These are phyloP conservation scores for Psittacara wagleri DNA, from an alignment of 2,113 vertebrate genomes.

Conservation along the genomic window DNA sequence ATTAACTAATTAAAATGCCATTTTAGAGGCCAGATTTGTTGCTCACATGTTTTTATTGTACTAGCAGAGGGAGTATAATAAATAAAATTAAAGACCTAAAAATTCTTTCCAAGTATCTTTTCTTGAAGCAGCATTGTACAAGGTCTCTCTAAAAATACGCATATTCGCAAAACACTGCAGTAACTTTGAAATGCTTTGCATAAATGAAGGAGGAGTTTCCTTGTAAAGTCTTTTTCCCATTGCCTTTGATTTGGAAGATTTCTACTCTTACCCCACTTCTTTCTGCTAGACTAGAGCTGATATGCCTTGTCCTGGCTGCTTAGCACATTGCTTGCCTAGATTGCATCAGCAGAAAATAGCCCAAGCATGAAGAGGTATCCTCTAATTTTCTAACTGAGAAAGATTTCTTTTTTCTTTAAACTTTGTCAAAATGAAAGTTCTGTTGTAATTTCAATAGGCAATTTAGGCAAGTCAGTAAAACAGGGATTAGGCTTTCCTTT, in stretches of 20 bases:
- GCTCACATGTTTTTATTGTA: not conserved
- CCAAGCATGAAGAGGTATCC: not conserved
- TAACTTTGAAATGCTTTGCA: not conserved
- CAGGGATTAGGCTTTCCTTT: not conserved
- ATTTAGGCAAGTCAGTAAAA: not conserved
- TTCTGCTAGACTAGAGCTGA: not conserved
- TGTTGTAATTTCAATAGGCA: not conserved
- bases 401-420: not conserved
- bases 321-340: not conserved
- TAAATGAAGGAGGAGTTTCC: not conserved
- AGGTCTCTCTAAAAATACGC: not conserved
- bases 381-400: not conserved
- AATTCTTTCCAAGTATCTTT: not conserved
- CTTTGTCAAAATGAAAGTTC: not conserved
- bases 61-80: not conserved
- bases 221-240: not conserved
- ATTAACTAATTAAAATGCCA: not conserved
- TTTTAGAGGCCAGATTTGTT: not conserved
- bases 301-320: not conserved
- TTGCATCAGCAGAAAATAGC: conserved; percentile 36
- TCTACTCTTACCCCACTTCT: not conserved
- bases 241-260: not conserved
- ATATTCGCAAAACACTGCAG: not conserved
- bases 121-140: not conserved
- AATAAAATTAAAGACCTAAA: not conserved